These are phyloP conservation scores for Pyralis farinalis DNA, from an alignment of 2,888 invertebrate species.

Conservation along the genomic window DNA sequence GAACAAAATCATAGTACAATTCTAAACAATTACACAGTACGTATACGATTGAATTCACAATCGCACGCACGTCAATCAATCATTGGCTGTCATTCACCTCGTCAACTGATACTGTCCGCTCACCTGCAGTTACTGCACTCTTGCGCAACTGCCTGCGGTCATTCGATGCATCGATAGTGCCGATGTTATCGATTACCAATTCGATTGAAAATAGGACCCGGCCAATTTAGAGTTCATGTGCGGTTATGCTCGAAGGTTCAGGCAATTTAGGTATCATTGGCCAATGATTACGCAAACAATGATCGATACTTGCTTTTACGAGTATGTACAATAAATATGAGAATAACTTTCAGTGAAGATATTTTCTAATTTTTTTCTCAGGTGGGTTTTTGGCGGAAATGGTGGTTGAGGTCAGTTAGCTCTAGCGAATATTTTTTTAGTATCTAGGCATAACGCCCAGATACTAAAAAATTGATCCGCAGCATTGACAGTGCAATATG, in stretches of 20 bases:
- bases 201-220: not conserved
- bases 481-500: too few species aligned
- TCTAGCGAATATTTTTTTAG: too few species aligned
- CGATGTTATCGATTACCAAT: not conserved
- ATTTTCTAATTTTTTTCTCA: too few species aligned
- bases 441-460: too few species aligned
- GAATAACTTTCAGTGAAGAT: too few species aligned
- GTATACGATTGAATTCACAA: not conserved
- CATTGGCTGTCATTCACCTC: constrained; percentile 16
- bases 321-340: too few species aligned
- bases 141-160: constrained; percentile 5
- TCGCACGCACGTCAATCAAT: constrained; percentile 1
- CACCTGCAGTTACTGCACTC: constrained; percentile 3
- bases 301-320: too few species aligned
- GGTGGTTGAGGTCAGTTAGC: too few species aligned
- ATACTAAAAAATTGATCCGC: too few species aligned
- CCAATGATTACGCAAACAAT: not conserved
- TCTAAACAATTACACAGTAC: not conserved
- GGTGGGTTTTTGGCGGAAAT: too few species aligned
- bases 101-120: not conserved
- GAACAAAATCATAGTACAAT: not conserved
- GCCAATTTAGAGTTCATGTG: not conserved
- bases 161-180: not conserved
- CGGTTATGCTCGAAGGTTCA: constrained; percentile 1
- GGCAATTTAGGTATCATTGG: constrained; percentile 9